Evolutionary conservation across 1,140 invertebrate species (phyloP).

Genomic region (Drosophila sucinea): DNA sequence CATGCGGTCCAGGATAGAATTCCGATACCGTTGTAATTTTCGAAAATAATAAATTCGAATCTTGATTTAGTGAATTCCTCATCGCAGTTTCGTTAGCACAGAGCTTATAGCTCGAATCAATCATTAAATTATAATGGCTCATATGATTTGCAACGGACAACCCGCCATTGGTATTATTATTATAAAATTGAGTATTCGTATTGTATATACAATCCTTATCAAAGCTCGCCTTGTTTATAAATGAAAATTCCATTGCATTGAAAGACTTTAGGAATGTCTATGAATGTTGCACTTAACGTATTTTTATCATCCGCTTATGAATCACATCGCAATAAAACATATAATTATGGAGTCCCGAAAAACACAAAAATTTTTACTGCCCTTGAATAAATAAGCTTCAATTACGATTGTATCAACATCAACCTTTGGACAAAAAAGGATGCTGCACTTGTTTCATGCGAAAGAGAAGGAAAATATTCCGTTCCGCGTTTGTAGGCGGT

Average conservation of each 20-base stretch:
- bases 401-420: conserved; percentile 64
- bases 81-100: conserved; percentile 67
- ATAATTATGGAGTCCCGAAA: conserved; percentile 51
- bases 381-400: conserved; percentile 76
- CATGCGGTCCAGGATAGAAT: conserved; percentile 64
- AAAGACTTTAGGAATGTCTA: conserved; percentile 12
- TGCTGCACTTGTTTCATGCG: conserved; percentile 55
- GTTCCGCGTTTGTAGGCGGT: conserved; percentile 63
- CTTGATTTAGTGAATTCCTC: conserved; percentile 59
- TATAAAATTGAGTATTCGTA: conserved; percentile 55
- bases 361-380: conserved; percentile 67
- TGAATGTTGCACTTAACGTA: conserved; percentile 34
- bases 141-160: conserved; percentile 64
- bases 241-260: conserved; percentile 75
- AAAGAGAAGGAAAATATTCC: conserved; percentile 65
- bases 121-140: conserved; percentile 67
- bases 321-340: conserved; percentile 64
- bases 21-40: conserved; percentile 72
- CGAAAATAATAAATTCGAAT: conserved; percentile 68
- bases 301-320: conserved; percentile 41
- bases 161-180: conserved; percentile 46
- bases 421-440: conserved; percentile 67
- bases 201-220: conserved; percentile 71
- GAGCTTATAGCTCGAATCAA: conserved; percentile 65
- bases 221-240: conserved; percentile 66